Conservation (phyloP, 2,797 vertebrate species). For the Glossophaga mutica region DNA sequence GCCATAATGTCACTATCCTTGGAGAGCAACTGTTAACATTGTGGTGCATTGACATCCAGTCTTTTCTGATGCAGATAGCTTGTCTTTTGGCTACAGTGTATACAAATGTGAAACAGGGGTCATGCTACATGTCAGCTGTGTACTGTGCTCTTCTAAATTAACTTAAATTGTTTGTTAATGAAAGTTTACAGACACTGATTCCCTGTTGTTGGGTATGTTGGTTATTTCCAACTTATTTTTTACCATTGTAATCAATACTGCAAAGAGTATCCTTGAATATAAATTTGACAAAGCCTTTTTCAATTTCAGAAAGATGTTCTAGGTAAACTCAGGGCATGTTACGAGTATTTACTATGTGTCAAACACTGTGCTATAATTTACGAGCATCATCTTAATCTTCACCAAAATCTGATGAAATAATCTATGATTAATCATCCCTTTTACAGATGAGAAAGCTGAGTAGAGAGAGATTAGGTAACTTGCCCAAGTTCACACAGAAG, state of each 20-base stretch:
- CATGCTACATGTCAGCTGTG: neutral
- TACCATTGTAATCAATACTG: neutral
- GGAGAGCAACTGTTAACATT: neutral
- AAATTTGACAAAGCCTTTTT: conserved; percentile 11
- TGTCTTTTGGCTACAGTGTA: neutral
- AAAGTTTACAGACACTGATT: neutral
- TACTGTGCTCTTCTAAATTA: neutral
- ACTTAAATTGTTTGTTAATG: neutral
- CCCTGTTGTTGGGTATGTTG: neutral
- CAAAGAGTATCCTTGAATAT: neutral
- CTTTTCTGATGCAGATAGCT: neutral
- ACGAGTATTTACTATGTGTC: neutral
- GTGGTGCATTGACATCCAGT: neutral
- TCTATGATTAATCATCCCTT: neutral
- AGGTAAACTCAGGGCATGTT: neutral
- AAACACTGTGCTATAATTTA: neutral
- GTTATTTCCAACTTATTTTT: conserved; percentile 15
- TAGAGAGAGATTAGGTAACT: neutral
- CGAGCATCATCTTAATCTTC: neutral
- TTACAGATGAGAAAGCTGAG: neutral
- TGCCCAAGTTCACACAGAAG: neutral
- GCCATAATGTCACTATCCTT: neutral
- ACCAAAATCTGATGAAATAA: neutral
- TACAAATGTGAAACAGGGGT: neutral
- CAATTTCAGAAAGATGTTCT: neutral